A percentile compares a stretch with the other conserved stretches of the same genome.
phyloP scores from a whole-genome alignment of 1,140 invertebrate species.

The Camponotus vicinus region DNA sequence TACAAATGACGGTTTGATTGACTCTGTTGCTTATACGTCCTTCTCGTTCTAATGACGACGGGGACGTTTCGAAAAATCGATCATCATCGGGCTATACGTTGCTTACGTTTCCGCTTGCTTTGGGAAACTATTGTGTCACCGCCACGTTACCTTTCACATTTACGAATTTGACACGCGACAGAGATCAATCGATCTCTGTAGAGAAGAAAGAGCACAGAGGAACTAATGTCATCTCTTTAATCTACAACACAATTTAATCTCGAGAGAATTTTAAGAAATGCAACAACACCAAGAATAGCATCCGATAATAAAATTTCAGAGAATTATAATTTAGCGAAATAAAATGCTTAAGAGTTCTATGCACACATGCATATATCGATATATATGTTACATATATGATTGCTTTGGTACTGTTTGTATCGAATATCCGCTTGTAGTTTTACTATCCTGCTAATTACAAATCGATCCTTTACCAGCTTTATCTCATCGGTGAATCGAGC shows the following conservation, averaged over 20 bases:
- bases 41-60: conserved; percentile 16
- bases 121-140: not conserved
- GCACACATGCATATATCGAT: not conserved
- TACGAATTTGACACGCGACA: not conserved
- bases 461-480: conserved; percentile 62
- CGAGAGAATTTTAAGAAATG: conserved; percentile 1
- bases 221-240: conserved; percentile 26
- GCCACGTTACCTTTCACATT: not conserved
- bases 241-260: conserved; percentile 22
- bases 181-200: not conserved
- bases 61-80: conserved; percentile 40
- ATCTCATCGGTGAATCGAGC: not conserved
- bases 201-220: not conserved
- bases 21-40: conserved; percentile 70
- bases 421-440: conserved; percentile 40
- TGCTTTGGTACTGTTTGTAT: not conserved
- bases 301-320: conserved; percentile 12
- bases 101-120: not conserved
- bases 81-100: not conserved
- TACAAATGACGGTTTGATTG: conserved; percentile 86
- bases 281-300: not conserved
- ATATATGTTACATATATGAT: not conserved
- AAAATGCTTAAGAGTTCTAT: not conserved
- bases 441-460: conserved; percentile 70
- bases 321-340: conserved; percentile 39